Evolutionary conservation across 2,113 vertebrate genomes (phyloP).

Genomic region (Crotalus tigris): DNA sequence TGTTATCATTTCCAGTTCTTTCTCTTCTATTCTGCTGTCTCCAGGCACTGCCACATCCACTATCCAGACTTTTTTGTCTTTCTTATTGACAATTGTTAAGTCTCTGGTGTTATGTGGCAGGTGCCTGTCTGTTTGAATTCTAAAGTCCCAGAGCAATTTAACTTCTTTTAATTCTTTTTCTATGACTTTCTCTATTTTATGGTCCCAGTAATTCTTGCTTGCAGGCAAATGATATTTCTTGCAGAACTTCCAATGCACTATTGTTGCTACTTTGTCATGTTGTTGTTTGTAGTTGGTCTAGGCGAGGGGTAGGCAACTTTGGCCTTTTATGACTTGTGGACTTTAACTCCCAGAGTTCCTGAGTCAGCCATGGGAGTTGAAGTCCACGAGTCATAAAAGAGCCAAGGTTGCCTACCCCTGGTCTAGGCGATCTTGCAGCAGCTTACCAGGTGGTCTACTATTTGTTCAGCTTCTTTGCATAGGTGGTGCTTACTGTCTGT

Average conservation of each 20-base stretch:
- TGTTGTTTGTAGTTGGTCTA: too few relatives aligned
- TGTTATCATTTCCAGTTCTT: neutral
- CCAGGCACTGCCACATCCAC: neutral
- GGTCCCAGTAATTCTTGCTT: neutral
- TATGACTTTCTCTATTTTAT: neutral
- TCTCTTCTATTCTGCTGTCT: neutral
- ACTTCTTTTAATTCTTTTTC: neutral
- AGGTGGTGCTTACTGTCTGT: neutral
- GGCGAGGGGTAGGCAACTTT: too few relatives aligned
- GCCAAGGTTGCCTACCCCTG: too few relatives aligned
- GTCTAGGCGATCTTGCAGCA: too few relatives aligned
- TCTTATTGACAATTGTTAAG: neutral
- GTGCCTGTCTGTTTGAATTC: neutral
- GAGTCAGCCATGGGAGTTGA: too few relatives aligned
- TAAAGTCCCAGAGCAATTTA: neutral
- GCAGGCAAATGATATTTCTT: too few relatives aligned
- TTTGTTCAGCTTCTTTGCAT: neutral
- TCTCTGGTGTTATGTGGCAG: too few relatives aligned
- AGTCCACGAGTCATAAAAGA: too few relatives aligned
- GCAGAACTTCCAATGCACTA: too few relatives aligned
- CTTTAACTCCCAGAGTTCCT: too few relatives aligned
- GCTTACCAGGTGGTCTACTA: neutral
- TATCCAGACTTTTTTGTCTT: neutral
- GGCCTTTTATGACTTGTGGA: too few relatives aligned
- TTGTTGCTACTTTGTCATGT: too few relatives aligned